Evolutionary conservation across 2,888 invertebrate species (phyloP), one percentile per base, ranked within the genome.

Genomic region (Dicroscelio sp.): DNA sequence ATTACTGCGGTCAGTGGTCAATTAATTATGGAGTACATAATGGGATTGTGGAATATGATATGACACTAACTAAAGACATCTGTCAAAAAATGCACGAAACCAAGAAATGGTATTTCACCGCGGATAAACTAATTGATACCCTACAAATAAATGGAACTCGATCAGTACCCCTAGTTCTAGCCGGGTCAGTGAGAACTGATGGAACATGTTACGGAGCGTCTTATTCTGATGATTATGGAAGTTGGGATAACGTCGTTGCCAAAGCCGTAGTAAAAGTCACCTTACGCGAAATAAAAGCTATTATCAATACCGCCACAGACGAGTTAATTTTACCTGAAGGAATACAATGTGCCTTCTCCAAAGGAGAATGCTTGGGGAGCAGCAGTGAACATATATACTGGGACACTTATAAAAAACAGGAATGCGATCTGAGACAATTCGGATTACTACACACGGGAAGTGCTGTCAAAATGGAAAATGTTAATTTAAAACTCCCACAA

Each of bases 381-480:
- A 17, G 0, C 23, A 52, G 30, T 23, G 85, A 65, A 14, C 5
- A 67, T 17, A 73, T 38, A 0, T 85, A n/a, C 33, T 85, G 85
- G 85, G 8, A 65, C 0, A 0, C 35, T 12, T 17, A 23, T 1
- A 6, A 80, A 23, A 80, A 84, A 0, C n/a, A 48, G 0, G 65
- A 86, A 0, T 92, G 92, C 48, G 65, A 84, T 12, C 85, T 92
- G 2, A 17, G 85, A 2, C 35, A 67, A 17, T 94, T 93, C 55
- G 91, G 73, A 25, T 55, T 92, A 17, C 30, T 94, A 6, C 93
- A 93, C 38, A 85, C 90, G 65, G 94, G 93, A 4, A 30, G 43
- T 14, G 91, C 91, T 2, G 69, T 43, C 2, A 69, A 60, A 43
- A 23, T 83, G 8, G 23, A 75, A 25, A 38, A 23, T n/a, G 23